These are phyloP conservation scores for Neosilurus mollespiculum DNA, from an alignment of 2,797 vertebrate genomes.

Conservation along the genomic window DNA sequence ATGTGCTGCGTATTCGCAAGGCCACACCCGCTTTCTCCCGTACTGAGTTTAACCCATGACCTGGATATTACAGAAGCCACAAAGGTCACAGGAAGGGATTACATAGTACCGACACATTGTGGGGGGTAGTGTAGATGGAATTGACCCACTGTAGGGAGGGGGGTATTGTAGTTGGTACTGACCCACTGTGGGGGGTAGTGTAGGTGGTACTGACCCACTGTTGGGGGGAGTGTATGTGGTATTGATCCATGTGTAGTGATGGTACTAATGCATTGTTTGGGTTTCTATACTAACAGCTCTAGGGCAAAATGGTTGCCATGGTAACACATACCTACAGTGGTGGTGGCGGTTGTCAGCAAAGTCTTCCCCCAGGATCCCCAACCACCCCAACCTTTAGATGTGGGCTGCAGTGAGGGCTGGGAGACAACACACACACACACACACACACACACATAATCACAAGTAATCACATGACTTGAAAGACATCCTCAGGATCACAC, in stretches of 20 bases:
- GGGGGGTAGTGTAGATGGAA: neutral
- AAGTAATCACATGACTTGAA: neutral
- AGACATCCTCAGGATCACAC: neutral
- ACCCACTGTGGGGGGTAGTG: too few species aligned
- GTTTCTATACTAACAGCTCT: constrained; percentile 5
- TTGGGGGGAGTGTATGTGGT: neutral
- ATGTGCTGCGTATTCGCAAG: constrained; percentile 68
- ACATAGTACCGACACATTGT: neutral
- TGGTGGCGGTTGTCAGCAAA: constrained; percentile 88
- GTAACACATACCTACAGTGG: constrained; percentile 83
- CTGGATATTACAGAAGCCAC: constrained; percentile 62
- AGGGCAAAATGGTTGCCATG: constrained; percentile 5
- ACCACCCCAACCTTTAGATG: constrained; percentile 78
- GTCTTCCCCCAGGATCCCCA: constrained; percentile 97
- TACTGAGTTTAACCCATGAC: constrained; percentile 88
- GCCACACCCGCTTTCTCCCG: constrained; percentile 84
- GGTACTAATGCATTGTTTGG: neutral
- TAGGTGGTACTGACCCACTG: neutral
- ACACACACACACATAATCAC: constrained; percentile 14
- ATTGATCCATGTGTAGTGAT: neutral
- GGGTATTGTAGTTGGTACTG: neutral
- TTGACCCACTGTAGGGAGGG: neutral
- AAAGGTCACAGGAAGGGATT: too few species aligned
- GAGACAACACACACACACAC: constrained; percentile 36
- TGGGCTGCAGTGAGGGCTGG: constrained; percentile 35